phyloP scores from a whole-genome alignment of 64 coral and sea anemone species.

The Porites lutea region DNA sequence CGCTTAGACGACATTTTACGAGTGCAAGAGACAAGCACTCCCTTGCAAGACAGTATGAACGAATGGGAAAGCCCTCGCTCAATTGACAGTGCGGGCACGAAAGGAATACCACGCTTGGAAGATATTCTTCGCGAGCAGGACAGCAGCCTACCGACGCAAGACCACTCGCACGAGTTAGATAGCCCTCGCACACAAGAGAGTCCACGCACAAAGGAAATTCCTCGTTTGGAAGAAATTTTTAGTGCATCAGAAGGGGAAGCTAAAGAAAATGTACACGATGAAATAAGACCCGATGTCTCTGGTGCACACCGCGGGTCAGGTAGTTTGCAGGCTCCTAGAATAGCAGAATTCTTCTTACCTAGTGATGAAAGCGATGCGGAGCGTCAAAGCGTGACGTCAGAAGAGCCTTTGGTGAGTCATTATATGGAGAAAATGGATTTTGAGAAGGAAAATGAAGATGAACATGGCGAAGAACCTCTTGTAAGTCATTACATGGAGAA shows the following conservation, averaged over 20 bases:
- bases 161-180: neutral
- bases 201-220: neutral
- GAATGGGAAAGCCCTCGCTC: neutral
- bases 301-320: neutral
- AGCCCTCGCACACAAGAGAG: neutral
- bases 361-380: conserved; percentile 7
- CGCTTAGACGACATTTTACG: neutral
- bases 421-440: conserved; percentile 48
- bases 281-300: neutral
- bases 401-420: conserved; percentile 16
- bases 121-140: neutral
- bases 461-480: neutral
- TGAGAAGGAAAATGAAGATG: neutral
- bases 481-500: conserved; percentile 38
- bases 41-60: neutral
- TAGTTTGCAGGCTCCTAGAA: neutral
- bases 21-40: neutral
- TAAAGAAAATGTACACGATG: neutral
- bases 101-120: neutral
- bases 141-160: neutral
- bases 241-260: neutral
- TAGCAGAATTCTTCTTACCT: conserved; percentile 22
- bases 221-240: neutral
- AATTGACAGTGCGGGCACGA: neutral
- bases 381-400: conserved; percentile 11